Percentiles rank a stretch among this genome's conserved stretches.
Evolutionary conservation across 2,113 vertebrate genomes (phyloP).

Genomic region (Pitta sordida): DNA sequence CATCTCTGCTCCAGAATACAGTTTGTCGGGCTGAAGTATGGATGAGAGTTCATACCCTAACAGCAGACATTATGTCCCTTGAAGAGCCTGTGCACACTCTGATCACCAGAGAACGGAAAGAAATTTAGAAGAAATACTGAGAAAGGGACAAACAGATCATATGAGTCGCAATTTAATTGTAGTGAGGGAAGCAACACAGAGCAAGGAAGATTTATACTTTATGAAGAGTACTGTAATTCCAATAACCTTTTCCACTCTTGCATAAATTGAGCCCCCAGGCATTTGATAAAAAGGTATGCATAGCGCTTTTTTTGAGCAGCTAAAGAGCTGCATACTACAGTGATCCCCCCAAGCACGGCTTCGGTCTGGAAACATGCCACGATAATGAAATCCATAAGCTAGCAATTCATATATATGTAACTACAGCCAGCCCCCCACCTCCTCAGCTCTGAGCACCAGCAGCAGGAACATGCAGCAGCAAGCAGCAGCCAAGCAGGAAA

Average conservation of each 20-base stretch:
- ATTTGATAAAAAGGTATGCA: neutral
- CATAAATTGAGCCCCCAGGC: slow-evolving; percentile 34
- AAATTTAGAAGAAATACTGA: neutral
- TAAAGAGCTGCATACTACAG: neutral
- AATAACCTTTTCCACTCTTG: slow-evolving; percentile 34
- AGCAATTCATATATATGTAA: too few species aligned
- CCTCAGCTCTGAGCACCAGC: too few species aligned
- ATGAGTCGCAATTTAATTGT: neutral
- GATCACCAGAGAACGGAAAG: neutral
- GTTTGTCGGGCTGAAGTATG: neutral
- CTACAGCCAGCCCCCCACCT: too few species aligned
- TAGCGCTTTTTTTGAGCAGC: neutral
- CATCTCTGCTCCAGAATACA: neutral
- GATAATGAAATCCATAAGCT: too few species aligned
- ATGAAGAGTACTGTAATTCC: neutral
- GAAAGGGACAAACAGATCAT: neutral
- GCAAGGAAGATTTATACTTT: neutral
- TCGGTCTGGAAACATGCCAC: too few species aligned
- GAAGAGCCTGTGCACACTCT: neutral
- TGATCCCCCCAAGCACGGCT: too few species aligned
- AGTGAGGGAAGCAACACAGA: neutral
- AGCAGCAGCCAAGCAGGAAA: too few species aligned
- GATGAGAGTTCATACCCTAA: neutral
- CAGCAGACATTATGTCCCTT: neutral
- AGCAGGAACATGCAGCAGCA: too few species aligned